Conservation (phyloP, 1,140 invertebrate species). For the Penaeus chinensis region DNA sequence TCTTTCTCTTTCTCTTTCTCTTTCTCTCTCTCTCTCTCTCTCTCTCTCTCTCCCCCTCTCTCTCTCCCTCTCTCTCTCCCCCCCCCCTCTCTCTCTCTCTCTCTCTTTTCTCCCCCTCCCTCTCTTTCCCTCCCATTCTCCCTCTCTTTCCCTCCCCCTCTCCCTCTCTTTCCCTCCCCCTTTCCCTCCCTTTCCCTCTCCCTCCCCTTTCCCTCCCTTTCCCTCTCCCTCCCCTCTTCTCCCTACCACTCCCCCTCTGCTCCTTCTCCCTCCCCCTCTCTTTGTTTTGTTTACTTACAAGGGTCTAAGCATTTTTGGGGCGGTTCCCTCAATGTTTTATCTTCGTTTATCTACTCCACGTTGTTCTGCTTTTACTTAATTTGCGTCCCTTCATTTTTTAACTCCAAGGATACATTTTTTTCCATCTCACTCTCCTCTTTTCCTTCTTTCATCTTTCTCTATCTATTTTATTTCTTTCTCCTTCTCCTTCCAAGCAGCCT, state of each 20-base stretch:
- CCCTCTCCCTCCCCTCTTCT: background rate
- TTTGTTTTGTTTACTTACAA: background rate
- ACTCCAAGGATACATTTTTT: background rate
- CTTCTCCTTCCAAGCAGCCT: background rate
- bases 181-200: background rate
- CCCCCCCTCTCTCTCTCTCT: background rate
- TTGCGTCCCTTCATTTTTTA: background rate
- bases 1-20: background rate
- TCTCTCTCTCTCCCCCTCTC: background rate
- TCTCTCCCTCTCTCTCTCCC: background rate
- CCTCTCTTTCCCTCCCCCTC: too few species aligned
- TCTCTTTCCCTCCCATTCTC: background rate
- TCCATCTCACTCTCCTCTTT: background rate
- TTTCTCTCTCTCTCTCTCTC: background rate
- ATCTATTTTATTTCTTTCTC: background rate
- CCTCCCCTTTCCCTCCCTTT: background rate
- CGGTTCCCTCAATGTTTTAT: too few species aligned
- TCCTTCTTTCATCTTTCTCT: slow-evolving; percentile 3
- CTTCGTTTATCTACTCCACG: too few species aligned
- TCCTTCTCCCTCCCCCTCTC: background rate
- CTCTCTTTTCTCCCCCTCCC: background rate
- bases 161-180: background rate
- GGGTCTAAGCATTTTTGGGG: background rate
- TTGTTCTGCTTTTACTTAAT: background rate
- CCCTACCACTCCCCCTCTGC: background rate